phyloP scores from a whole-genome alignment of 2,113 vertebrate species.

The Rhegmatorhina hoffmannsi region DNA sequence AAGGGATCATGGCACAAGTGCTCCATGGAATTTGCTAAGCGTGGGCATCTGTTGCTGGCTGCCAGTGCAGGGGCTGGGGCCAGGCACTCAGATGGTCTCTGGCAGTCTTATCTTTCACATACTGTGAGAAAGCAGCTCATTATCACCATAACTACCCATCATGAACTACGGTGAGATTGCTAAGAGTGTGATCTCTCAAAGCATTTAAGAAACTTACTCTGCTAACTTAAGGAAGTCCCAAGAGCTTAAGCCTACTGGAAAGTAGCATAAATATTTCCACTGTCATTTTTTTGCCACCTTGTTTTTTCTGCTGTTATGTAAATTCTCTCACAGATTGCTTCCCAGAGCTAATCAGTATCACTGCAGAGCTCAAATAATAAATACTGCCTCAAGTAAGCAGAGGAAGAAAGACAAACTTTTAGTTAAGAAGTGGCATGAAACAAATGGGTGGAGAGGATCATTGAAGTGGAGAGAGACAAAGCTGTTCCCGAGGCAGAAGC shows the following conservation, averaged over 20 bases:
- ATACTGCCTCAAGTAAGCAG: neutral
- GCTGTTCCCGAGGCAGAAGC: neutral
- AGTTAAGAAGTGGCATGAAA: neutral
- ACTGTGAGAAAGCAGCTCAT: neutral
- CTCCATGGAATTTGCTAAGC: neutral
- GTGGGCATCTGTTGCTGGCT: neutral
- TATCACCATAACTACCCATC: neutral
- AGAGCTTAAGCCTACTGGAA: neutral
- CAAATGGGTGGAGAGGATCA: neutral
- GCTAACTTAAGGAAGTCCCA: neutral
- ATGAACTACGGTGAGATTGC: neutral
- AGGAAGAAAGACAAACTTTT: neutral
- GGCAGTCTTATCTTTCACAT: neutral
- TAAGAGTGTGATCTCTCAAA: neutral
- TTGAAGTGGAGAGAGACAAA: neutral
- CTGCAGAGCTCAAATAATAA: neutral
- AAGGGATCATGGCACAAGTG: accelerated
- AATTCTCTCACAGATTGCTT: neutral
- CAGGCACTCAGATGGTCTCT: neutral
- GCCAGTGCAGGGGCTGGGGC: neutral
- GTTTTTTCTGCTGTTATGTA: neutral
- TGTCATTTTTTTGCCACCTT: neutral
- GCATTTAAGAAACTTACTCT: neutral
- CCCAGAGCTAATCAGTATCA: neutral
- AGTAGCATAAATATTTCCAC: neutral